phyloP scores from a whole-genome alignment of 2,113 vertebrate genomes.

The Capreolus pygargus region DNA sequence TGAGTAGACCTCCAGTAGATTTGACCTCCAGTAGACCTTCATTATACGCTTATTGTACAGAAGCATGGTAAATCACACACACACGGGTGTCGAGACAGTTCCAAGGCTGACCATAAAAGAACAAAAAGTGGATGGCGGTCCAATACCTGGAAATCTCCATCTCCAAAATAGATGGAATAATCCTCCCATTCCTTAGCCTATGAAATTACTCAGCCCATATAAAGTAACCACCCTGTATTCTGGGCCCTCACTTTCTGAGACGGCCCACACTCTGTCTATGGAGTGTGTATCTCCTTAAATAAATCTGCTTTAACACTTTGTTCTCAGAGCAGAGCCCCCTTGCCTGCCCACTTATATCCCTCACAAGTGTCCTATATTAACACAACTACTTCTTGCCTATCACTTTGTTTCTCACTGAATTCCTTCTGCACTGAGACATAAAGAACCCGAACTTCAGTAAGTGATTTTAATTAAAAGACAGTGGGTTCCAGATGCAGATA shows the following conservation, averaged over 20 bases:
- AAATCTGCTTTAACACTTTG: not conserved
- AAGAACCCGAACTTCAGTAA: not conserved
- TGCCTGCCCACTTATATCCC: not conserved
- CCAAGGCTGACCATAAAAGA: not conserved
- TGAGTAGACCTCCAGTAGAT: not conserved
- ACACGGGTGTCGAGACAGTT: not conserved
- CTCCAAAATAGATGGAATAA: not conserved
- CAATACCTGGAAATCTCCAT: not conserved
- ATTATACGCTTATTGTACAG: not conserved
- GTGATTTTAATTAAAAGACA: not conserved
- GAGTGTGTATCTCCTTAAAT: not conserved
- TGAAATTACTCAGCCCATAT: not conserved
- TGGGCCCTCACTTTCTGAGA: not conserved
- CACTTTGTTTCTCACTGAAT: not conserved
- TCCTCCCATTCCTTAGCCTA: not conserved
- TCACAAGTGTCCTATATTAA: not conserved
- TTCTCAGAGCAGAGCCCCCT: not conserved
- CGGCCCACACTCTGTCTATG: not conserved
- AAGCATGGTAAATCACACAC: too few species aligned
- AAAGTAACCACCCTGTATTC: not conserved
- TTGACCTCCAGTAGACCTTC: not conserved
- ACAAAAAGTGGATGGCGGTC: not conserved
- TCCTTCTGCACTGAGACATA: not conserved
- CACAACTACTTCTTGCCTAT: not conserved
- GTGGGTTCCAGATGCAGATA: not conserved